Evolutionary conservation across 2,888 invertebrate genomes (phyloP), one percentile per base, ranked within the genome.

Genomic region (Myopa tessellatipennis): DNA sequence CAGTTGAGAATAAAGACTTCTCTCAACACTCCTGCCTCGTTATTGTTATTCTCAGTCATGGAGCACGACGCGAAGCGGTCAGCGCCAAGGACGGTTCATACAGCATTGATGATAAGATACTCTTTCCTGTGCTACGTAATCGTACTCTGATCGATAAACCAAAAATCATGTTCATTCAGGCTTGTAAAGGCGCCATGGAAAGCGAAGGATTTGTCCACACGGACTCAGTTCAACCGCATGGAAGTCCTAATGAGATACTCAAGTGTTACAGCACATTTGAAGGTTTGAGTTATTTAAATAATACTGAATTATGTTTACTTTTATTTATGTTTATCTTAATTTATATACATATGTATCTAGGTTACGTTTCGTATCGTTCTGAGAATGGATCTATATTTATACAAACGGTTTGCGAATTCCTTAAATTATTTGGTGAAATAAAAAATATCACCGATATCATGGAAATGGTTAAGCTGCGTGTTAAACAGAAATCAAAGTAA

Each of bases 181-280:
- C 89, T 6, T 89, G 89, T 79, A 89, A 88, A 76, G 89, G 89
- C 3, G 75, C 80, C 0, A 84, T 84, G 77, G 85, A 87, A 70
- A 75, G 81, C 6, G 84, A 84, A 4, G 78, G 78, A 4, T 86
- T 87, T 65, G 18, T 61, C 10, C 83, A 84, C 34, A 87, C 83
- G 34, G 88, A 88, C 81, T 82, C 87, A 4, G 80, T 78, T 0
- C 83, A 84, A 76, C 85, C 86, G 4, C 81, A 80, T 67, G 86
- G 87, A 26, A 77, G 81, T 55, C 87, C 89, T 3, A 83, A 83
- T 77, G 88, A 89, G 80, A 88, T 89, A 71, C 81, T 88, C 0
- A 89, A 88, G 79, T 88, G 87, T 69, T 89, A 88, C 67, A 89
- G 89, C 79, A 89, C 88, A 61, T 89, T 85, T 76, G 89, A 89